These are phyloP conservation scores for Nomia melanderi DNA, from an alignment of 1,140 invertebrate genomes.

Conservation along the genomic window DNA sequence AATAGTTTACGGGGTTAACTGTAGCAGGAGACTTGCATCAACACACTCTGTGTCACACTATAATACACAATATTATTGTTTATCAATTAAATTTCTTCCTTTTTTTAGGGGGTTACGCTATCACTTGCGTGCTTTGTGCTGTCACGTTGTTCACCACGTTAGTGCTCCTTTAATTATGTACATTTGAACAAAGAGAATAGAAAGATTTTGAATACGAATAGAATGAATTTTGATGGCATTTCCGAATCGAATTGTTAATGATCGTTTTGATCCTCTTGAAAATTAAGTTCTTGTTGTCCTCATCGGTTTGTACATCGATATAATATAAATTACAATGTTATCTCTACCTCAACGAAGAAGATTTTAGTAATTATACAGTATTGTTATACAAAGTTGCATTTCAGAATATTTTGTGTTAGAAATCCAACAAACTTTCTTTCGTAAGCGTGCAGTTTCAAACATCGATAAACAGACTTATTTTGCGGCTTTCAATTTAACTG, in stretches of 20 bases:
- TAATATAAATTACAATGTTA: not conserved
- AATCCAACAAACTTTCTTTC: not conserved
- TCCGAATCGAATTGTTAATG: not conserved
- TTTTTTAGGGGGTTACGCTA: not conserved
- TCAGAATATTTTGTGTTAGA: slow-evolving; percentile 2
- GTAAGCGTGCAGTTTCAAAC: not conserved
- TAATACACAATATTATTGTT: slow-evolving; percentile 81
- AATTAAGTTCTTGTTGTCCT: not conserved
- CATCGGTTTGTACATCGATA: not conserved
- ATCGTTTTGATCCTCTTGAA: slow-evolving; percentile 1
- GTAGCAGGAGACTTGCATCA: slow-evolving; percentile 77
- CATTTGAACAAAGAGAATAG: not conserved
- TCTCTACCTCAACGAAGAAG: not conserved
- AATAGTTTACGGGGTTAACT: slow-evolving; percentile 68
- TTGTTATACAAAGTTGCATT: not conserved
- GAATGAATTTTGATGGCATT: not conserved
- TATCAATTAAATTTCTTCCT: slow-evolving; percentile 44
- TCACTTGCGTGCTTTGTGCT: slow-evolving; percentile 6
- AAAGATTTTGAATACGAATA: slow-evolving; percentile 27
- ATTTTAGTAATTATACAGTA: not conserved
- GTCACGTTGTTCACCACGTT: not conserved
- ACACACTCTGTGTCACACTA: slow-evolving; percentile 78
- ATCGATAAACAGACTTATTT: not conserved
- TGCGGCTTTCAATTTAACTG: not conserved
- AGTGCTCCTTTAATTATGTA: slow-evolving; percentile 22